A percentile compares a stretch with the other conserved stretches of the same genome.
Evolutionary conservation across 2,113 vertebrate genomes (phyloP).

Genomic region (Todiramphus chloris): DNA sequence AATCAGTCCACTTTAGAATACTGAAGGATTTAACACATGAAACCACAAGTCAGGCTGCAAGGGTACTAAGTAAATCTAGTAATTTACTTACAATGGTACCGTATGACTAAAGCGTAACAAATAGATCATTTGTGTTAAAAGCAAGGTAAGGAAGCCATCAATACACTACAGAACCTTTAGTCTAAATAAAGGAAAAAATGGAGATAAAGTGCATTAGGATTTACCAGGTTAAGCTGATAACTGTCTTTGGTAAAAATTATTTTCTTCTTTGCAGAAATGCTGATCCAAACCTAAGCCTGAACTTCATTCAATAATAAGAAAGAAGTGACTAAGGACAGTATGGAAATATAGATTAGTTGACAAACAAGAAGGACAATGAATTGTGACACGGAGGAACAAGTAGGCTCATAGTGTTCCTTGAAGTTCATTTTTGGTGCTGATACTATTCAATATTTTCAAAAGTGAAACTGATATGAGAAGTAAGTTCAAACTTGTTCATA

Average conservation of each 20-base stretch:
- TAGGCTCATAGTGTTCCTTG: background rate
- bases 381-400: background rate
- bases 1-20: background rate
- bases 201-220: background rate
- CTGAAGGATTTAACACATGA: background rate
- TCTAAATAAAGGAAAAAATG: background rate
- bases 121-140: background rate
- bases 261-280: background rate
- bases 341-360: background rate
- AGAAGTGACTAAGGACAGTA: background rate
- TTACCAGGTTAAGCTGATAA: background rate
- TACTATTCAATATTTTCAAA: background rate
- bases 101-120: background rate
- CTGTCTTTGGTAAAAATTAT: background rate
- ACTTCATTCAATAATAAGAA: background rate
- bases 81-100: background rate
- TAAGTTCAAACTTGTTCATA: background rate
- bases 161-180: background rate
- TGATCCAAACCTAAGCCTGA: background rate
- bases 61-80: background rate
- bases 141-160: background rate
- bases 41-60: background rate
- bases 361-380: background rate
- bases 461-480: background rate
- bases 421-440: background rate